These are phyloP conservation scores for Tamandua tetradactyla DNA, from an alignment of 2,797 vertebrate species.

Conservation along the genomic window DNA sequence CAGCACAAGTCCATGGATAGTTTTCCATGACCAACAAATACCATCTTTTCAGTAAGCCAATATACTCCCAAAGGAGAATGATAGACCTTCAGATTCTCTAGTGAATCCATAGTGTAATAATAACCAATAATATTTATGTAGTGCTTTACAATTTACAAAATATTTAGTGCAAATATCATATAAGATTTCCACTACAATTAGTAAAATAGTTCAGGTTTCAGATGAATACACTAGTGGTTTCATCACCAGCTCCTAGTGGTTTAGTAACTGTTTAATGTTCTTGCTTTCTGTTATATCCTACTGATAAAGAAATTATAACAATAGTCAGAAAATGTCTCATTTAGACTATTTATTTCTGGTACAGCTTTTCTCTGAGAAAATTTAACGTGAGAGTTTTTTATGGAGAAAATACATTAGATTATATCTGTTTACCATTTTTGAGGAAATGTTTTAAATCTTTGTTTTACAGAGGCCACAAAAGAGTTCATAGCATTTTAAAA, in stretches of 20 bases:
- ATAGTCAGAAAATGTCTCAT: neutral
- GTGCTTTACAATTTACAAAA: constrained; percentile 17
- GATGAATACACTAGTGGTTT: neutral
- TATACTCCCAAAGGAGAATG: constrained; percentile 27
- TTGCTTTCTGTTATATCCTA: neutral
- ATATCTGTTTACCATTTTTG: neutral
- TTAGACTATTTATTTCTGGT: neutral
- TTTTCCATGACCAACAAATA: neutral
- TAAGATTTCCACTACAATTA: neutral
- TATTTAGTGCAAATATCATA: neutral
- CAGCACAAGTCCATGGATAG: too few species aligned
- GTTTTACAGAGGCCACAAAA: constrained; percentile 26
- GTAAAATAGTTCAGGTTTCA: neutral
- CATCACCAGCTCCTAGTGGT: neutral
- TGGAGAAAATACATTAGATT: neutral
- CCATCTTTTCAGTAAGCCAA: neutral
- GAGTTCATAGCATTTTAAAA: constrained; percentile 36
- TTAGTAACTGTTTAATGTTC: neutral
- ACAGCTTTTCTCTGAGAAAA: neutral
- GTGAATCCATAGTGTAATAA: neutral
- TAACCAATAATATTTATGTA: constrained; percentile 33
- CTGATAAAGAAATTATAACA: neutral
- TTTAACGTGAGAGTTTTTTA: constrained; percentile 6
- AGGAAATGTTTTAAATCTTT: constrained; percentile 41
- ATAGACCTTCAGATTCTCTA: constrained; percentile 26